These are phyloP conservation scores for Scaptomyza tumidula DNA, from an alignment of 2,888 invertebrate species.

Conservation along the genomic window DNA sequence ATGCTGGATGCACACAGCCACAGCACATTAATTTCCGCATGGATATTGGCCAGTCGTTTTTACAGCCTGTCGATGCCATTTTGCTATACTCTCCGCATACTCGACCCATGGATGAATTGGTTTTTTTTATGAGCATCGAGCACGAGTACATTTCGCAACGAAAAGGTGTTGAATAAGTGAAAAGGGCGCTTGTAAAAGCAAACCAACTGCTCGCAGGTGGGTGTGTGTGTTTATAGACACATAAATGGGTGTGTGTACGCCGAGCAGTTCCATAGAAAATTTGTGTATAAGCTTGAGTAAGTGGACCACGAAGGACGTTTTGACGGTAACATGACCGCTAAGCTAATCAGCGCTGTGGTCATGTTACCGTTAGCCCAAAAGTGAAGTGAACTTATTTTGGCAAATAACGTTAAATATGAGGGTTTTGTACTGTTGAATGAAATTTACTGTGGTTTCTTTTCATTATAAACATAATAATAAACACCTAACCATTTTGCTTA, in stretches of 20 bases:
- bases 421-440: too few relatives aligned
- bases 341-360: constrained; percentile 40
- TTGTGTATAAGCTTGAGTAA: constrained; percentile 60
- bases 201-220: constrained; percentile 4
- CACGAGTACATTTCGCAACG: constrained; percentile 6
- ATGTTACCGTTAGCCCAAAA: constrained; percentile 9
- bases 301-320: constrained; percentile 55
- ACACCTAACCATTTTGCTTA: too few relatives aligned
- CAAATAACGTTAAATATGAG: not conserved
- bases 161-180: constrained; percentile 72
- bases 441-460: too few relatives aligned
- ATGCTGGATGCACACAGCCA: constrained; percentile 47
- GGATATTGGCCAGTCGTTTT: constrained; percentile 73
- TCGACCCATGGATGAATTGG: constrained; percentile 34
- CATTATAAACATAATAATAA: too few relatives aligned
- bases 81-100: constrained; percentile 9
- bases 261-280: constrained; percentile 53
- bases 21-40: constrained; percentile 78
- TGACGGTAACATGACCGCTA: constrained; percentile 28
- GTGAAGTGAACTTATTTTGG: constrained; percentile 1
- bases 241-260: constrained; percentile 2
- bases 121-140: constrained; percentile 21
- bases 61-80: constrained; percentile 43
- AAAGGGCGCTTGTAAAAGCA: constrained; percentile 44
- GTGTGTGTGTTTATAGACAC: not conserved